A percentile compares a stretch with the other conserved stretches of the same genome.
phyloP scores from a whole-genome alignment of 2,797 vertebrate species.

The Enteromius thamalakanensis region DNA sequence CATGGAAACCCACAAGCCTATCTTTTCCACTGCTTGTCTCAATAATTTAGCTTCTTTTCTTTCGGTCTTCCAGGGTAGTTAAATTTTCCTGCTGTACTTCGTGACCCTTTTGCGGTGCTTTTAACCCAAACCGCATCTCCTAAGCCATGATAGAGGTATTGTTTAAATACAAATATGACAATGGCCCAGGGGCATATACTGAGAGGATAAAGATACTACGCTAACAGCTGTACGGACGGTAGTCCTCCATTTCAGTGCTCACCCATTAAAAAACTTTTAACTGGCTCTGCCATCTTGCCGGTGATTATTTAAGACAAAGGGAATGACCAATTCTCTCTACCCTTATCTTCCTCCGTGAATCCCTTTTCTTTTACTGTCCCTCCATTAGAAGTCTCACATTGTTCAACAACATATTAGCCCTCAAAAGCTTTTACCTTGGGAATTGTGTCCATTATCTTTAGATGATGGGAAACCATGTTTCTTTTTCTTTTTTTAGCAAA shows the following conservation, averaged over 20 bases:
- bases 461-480: conserved; percentile 80
- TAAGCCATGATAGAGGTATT: conserved; percentile 77
- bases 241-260: conserved; percentile 63
- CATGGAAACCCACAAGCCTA: conserved; percentile 57
- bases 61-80: conserved; percentile 83
- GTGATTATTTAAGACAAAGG: conserved; percentile 72
- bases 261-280: conserved; percentile 61
- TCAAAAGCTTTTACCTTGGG: conserved; percentile 82
- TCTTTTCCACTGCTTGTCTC: conserved; percentile 77
- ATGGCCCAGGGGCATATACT: conserved; percentile 58
- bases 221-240: conserved; percentile 61
- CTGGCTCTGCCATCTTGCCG: conserved; percentile 43
- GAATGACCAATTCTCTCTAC: conserved; percentile 77
- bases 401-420: conserved; percentile 74
- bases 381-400: conserved; percentile 70
- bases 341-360: conserved; percentile 67
- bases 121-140: conserved; percentile 83
- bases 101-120: conserved; percentile 84
- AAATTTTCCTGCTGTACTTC: conserved; percentile 82
- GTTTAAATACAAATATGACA: conserved; percentile 65
- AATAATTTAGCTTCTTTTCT: conserved; percentile 79
- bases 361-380: conserved; percentile 72
- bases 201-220: conserved; percentile 59
- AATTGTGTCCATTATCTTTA: conserved; percentile 76
- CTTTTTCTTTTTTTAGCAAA: conserved; percentile 64